Percentiles rank a stretch among this genome's conserved stretches.
Conservation (phyloP, 1,140 invertebrate genomes). For the Ostrea edulis region DNA sequence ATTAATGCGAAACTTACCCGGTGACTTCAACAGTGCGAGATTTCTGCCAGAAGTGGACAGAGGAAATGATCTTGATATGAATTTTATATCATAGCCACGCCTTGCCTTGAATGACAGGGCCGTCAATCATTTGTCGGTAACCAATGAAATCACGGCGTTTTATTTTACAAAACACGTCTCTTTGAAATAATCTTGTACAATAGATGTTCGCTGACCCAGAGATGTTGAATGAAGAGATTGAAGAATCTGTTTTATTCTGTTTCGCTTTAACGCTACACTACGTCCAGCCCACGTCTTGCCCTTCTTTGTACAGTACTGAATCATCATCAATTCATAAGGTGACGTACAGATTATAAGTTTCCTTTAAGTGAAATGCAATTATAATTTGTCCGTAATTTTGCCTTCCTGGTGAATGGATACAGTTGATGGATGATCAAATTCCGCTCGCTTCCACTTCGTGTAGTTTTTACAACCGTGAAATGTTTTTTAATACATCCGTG, state of each 20-base stretch:
- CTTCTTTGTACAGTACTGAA: background rate
- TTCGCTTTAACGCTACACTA: background rate
- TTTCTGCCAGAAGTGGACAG: background rate
- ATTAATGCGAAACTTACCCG: background rate
- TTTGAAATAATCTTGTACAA: background rate
- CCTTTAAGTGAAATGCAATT: no score
- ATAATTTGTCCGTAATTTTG: no score
- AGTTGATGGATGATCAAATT: no score
- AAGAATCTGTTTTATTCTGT: background rate
- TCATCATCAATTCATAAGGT: background rate
- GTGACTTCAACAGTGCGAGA: background rate
- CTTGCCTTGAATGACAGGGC: background rate
- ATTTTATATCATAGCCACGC: constrained; percentile 9
- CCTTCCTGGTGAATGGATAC: no score
- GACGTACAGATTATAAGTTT: no score
- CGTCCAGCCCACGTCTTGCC: background rate
- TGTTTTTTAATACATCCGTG: no score
- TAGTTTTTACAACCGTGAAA: no score
- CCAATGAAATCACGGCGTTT: background rate
- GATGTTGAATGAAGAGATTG: background rate
- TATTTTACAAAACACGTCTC: background rate
- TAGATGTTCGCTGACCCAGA: background rate
- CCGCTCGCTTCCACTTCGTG: no score
- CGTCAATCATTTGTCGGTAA: background rate
- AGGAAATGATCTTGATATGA: background rate